Evolutionary conservation across 2,888 invertebrate genomes (phyloP), one percentile per base, ranked within the genome.

Genomic region (Limnephilus marmoratus): DNA sequence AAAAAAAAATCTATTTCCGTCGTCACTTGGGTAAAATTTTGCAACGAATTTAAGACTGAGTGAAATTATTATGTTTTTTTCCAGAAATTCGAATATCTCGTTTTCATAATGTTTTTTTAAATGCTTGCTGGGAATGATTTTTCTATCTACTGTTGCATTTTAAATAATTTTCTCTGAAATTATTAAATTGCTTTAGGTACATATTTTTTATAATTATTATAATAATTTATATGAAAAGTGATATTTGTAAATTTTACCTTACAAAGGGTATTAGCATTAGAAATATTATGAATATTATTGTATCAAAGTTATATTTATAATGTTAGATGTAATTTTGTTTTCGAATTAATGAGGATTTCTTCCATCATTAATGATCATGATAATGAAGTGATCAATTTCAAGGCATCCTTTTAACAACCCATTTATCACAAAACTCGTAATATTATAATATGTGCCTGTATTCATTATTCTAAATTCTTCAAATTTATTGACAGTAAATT

Each of bases 221-320:
- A 68, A 80, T 88, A 88, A 88, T 88, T 90, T 90, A 90, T 90
- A 82, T 41, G 81, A 90, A 90, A 81, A 90, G 90, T 90, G 90
- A 81, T 90, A 90, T 90, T 82, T 90, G 82, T 81, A 90, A 90
- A 90, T 90, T 90, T 90, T 90, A 81, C 82, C 90, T 82, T 90
- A 45, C 41, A 37, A 90, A 82, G 90, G 90, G 31, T 37, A 89
- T 68, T 31, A 31, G n/a, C 80, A 18, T 31, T 89, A 80, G 34
- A 34, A 86, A 86, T 85, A 45, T 85, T 41, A 41, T 85, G 85
- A 41, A 41, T 85, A 34, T n/a, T n/a, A 85, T 85, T 85, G 85
- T 85, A 41, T 85, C n/a, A 45, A 85, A 41, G 49, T 53, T 88
- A 80, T 88, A 53, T 49, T 49, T 49, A 24, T 34, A 82, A 82